Percentiles rank a stretch among this genome's conserved stretches.
phyloP scores from a whole-genome alignment of 2,888 invertebrate genomes.

The Tiliacea aurago region DNA sequence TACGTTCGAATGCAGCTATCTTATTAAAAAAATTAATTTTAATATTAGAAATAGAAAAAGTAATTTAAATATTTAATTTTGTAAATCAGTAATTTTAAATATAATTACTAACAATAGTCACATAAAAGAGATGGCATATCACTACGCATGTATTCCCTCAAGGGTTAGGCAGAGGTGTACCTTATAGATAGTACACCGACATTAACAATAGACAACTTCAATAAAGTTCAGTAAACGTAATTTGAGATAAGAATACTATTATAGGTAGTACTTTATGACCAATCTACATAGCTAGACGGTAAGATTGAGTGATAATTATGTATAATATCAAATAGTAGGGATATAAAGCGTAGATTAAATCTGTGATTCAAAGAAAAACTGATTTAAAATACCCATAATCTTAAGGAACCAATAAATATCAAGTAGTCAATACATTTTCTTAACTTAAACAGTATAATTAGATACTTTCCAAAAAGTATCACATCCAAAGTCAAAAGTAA shows the following conservation, averaged over 20 bases:
- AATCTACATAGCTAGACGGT: neutral
- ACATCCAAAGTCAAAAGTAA: constrained; percentile 48
- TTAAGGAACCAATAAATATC: constrained; percentile 10
- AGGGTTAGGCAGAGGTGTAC: no score
- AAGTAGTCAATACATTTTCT: constrained; percentile 28
- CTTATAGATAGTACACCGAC: no score
- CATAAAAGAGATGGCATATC: no score
- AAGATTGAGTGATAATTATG: no score
- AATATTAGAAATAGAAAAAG: no score
- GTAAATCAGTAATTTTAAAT: no score
- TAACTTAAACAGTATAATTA: constrained; percentile 21
- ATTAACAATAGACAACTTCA: neutral
- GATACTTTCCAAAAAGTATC: constrained; percentile 14
- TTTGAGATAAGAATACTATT: neutral
- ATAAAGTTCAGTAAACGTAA: neutral
- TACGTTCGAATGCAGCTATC: neutral
- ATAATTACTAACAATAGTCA: no score
- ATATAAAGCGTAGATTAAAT: neutral
- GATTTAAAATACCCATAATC: neutral
- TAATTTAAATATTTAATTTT: neutral
- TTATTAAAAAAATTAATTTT: neutral
- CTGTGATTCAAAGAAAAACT: neutral
- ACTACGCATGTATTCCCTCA: no score
- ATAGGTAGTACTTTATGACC: neutral
- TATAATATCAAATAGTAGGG: neutral